These are phyloP conservation scores for Melanerpes formicivorus DNA, from an alignment of 2,113 vertebrate species.

Conservation along the genomic window DNA sequence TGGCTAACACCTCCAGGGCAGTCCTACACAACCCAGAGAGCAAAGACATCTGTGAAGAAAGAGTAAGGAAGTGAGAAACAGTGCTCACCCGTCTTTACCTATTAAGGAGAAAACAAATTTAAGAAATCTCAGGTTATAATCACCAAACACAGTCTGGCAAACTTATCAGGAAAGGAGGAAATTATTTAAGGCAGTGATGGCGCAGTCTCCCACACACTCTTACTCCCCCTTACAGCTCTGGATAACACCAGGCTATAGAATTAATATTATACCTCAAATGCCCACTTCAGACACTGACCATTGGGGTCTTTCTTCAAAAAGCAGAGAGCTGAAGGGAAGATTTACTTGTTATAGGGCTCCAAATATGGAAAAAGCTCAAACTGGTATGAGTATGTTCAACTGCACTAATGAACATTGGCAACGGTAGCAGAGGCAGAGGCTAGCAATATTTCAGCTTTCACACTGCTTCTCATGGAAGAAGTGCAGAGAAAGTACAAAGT, in stretches of 20 bases:
- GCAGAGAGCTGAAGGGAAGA: neutral
- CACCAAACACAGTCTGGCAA: constrained; percentile 38
- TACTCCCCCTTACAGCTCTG: neutral
- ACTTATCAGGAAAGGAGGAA: constrained; percentile 54
- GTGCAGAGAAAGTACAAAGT: neutral
- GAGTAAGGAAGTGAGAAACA: neutral
- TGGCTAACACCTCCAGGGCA: neutral
- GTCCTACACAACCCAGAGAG: neutral
- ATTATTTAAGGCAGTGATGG: constrained; percentile 14
- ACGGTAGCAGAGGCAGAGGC: neutral
- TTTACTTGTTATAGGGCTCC: constrained; percentile 2
- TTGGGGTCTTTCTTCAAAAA: neutral
- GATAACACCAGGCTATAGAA: neutral
- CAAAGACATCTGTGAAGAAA: neutral
- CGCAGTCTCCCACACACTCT: neutral
- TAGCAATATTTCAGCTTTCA: neutral
- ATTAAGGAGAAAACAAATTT: constrained; percentile 37
- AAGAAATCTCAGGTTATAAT: constrained; percentile 23
- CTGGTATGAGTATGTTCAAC: neutral
- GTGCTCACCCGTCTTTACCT: constrained; percentile 8
- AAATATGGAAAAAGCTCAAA: constrained; percentile 24
- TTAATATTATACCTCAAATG: neutral
- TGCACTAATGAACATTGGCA: constrained; percentile 18
- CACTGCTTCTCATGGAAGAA: neutral
- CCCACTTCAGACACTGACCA: neutral